A percentile compares a stretch with the other conserved stretches of the same genome.
Evolutionary conservation across 2,888 invertebrate species (phyloP).

Genomic region (Lutraria lutraria): DNA sequence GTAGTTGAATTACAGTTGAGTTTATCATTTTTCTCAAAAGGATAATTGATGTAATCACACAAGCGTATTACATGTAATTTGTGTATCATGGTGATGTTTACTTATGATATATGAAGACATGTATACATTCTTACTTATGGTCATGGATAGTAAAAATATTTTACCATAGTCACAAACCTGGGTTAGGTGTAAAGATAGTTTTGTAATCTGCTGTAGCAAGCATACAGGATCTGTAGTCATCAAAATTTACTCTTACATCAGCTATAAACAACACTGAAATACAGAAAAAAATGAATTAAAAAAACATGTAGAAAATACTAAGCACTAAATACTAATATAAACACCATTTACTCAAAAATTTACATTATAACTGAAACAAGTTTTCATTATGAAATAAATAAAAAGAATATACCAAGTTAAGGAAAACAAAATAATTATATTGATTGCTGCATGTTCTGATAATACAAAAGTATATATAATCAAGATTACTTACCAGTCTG

Average conservation of each 20-base stretch:
- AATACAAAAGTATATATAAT: not conserved
- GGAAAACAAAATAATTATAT: too few relatives aligned
- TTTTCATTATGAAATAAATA: too few relatives aligned
- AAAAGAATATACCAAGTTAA: too few relatives aligned
- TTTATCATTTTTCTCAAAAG: not conserved
- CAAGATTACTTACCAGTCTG: conserved; percentile 79
- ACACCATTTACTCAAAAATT: too few relatives aligned
- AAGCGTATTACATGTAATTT: not conserved
- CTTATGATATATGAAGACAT: not conserved
- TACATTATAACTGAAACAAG: too few relatives aligned
- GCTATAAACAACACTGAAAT: conserved; percentile 71
- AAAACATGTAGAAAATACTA: not conserved
- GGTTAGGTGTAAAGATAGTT: conserved; percentile 84
- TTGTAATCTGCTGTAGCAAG: conserved; percentile 83
- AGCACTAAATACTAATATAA: too few relatives aligned
- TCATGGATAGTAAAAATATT: too few relatives aligned
- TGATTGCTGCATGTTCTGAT: too few relatives aligned
- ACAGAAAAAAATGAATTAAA: not conserved
- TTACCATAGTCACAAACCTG: conserved; percentile 75
- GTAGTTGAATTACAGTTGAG: too few relatives aligned
- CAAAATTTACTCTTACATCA: conserved; percentile 84
- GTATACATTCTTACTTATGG: not conserved
- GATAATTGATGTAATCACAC: not conserved
- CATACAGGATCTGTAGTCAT: conserved; percentile 84
- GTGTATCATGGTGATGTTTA: not conserved